Evolutionary conservation across 2,113 vertebrate species (phyloP), one percentile per base, ranked within the genome.

Genomic region (Sinocyclocheilus grahami): DNA sequence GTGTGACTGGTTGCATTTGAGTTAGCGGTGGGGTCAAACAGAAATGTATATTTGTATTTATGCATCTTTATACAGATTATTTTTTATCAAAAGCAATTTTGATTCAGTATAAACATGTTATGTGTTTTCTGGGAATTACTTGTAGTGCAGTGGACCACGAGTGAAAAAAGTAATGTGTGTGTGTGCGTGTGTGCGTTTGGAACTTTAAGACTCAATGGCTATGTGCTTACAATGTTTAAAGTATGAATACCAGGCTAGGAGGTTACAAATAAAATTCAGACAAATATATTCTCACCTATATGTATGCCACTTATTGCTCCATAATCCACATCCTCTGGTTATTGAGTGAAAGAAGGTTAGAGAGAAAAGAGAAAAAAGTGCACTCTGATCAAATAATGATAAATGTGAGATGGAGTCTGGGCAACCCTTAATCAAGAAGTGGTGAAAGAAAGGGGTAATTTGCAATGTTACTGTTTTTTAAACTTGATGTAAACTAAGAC

Each of bases 291-390:
- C 85, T 90, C 27, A 88, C 85, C 89, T 65, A 86, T 85, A 27
- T 85, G 69, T 22, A 86, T 85, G 42, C 85, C 86, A 27, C 62
- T 60, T 63, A 88, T 79, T 11, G 85, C 84, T 10, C 81, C 58
- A 22, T 85, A 89, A 58, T 90, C 89, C n/a, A 83, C 82, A n/a
- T 86, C 65, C 27, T 76, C 88, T 78, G 55, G 5, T 46, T 30
- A 30, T 48, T 5, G 24, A 11, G 55, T 33, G 60, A 69, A 39
- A 24, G 46, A 42, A 74, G 5, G 53, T 58, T 12, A 51, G 39
- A 84, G 16, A 39, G 78, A 71, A 20, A 60, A 51, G 24, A 80
- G 37, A 78, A 30, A 46, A n/a, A 48, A 30, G 20, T 46, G 71
- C 58, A 67, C 39, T 72, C 46, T 48, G 60, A 82, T 82, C 24